These are phyloP conservation scores for Clinocottus analis DNA, from an alignment of 2,113 vertebrate species.

Conservation along the genomic window DNA sequence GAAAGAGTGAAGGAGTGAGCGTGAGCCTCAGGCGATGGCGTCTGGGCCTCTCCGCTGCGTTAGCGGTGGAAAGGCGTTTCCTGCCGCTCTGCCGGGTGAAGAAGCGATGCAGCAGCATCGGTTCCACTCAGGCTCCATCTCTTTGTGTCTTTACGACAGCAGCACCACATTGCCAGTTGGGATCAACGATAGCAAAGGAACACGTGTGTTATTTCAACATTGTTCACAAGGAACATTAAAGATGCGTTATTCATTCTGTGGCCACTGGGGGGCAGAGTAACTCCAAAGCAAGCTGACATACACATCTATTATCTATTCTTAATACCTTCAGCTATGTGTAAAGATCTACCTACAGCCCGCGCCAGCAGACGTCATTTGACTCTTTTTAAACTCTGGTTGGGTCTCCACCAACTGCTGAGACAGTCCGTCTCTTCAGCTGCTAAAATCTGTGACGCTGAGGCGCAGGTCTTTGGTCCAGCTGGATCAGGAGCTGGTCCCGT, in stretches of 20 bases:
- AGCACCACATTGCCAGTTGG: not conserved
- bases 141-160: not conserved
- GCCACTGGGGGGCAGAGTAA: not conserved
- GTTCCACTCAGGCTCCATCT: not conserved
- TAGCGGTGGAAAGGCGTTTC: constrained; percentile 63
- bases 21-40: no score
- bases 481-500: no score
- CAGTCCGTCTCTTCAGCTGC: no score
- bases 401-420: no score
- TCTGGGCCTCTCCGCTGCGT: constrained; percentile 56
- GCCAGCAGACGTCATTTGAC: not conserved
- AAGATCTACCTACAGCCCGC: not conserved
- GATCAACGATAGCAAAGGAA: not conserved
- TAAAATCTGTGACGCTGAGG: no score
- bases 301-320: not conserved
- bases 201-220: not conserved
- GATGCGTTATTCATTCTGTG: not conserved
- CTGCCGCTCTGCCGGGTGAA: constrained; percentile 16
- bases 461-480: no score
- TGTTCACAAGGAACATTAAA: not conserved
- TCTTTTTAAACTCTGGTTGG: no score
- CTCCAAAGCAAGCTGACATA: not conserved
- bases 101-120: not conserved
- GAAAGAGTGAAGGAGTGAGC: no score
- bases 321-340: not conserved